Percentiles rank a stretch among this genome's conserved stretches.
phyloP scores from a whole-genome alignment of 2,113 vertebrate species.

The Brachyhypopomus gauderio region DNA sequence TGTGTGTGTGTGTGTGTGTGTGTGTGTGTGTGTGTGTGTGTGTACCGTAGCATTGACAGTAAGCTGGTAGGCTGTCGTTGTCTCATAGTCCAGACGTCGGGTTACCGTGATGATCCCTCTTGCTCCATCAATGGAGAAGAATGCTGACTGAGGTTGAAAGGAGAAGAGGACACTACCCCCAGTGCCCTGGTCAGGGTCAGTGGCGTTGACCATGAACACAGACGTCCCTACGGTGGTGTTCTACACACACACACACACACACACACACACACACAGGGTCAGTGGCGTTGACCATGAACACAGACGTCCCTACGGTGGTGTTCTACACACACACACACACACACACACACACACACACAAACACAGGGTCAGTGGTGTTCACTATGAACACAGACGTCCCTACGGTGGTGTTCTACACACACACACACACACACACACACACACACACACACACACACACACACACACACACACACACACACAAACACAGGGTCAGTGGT shows the following conservation, averaged over 20 bases:
- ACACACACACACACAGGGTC: too few species aligned
- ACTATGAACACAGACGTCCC: too few species aligned
- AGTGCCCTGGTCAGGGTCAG: conserved; percentile 92
- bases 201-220: conserved; percentile 94
- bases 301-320: too few species aligned
- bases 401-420: conserved; percentile 82
- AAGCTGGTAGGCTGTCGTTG: conserved; percentile 88
- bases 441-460: conserved; percentile 14
- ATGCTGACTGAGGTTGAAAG: conserved; percentile 88
- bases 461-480: not conserved
- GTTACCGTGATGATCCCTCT: conserved; percentile 87
- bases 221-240: conserved; percentile 88
- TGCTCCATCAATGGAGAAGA: conserved; percentile 92
- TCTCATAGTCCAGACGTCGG: conserved; percentile 87
- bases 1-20: too few species aligned
- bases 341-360: too few species aligned
- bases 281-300: too few species aligned
- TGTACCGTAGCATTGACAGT: conserved; percentile 96
- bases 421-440: conserved; percentile 79
- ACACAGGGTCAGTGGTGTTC: too few species aligned
- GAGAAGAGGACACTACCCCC: conserved; percentile 98
- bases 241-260: conserved; percentile 64
- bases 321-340: too few species aligned
- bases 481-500: not conserved
- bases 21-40: conserved; percentile 3